A percentile compares a stretch with the other conserved stretches of the same genome.
Conservation (phyloP, 2,113 vertebrate species). For the Opisthocomus hoazin region DNA sequence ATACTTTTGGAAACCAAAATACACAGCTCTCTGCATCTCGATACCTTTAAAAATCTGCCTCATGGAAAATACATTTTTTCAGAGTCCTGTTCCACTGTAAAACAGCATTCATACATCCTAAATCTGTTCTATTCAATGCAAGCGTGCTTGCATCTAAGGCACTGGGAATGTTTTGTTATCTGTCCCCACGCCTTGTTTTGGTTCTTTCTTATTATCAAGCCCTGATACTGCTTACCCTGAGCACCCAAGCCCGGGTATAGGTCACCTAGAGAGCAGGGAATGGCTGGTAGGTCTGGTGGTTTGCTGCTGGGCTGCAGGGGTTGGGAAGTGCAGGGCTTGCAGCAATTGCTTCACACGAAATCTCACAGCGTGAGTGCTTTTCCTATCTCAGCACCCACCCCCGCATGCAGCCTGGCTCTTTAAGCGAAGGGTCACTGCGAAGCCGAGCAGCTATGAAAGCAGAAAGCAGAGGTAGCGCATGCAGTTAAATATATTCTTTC, state of each 20-base stretch:
- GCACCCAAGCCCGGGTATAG: not conserved
- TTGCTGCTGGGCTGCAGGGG: not conserved
- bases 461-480: not conserved
- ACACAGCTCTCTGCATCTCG: not conserved
- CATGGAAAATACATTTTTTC: not conserved
- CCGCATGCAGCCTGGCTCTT: rapidly evolving
- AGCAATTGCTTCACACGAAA: not conserved
- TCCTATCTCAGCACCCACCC: not conserved
- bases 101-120: not conserved
- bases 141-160: not conserved
- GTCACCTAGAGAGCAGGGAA: not conserved
- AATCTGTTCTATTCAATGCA: not conserved
- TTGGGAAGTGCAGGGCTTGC: not conserved
- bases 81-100: not conserved
- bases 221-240: not conserved
- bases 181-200: not conserved
- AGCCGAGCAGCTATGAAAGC: not conserved
- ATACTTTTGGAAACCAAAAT: not conserved
- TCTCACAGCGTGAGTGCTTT: not conserved
- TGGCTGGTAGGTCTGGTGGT: not conserved
- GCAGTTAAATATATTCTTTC: not conserved
- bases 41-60: not conserved
- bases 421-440: not conserved
- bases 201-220: not conserved
- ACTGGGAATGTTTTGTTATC: not conserved